Evolutionary conservation across 2,888 invertebrate genomes (phyloP).

Genomic region (Aleiodes alternator): DNA sequence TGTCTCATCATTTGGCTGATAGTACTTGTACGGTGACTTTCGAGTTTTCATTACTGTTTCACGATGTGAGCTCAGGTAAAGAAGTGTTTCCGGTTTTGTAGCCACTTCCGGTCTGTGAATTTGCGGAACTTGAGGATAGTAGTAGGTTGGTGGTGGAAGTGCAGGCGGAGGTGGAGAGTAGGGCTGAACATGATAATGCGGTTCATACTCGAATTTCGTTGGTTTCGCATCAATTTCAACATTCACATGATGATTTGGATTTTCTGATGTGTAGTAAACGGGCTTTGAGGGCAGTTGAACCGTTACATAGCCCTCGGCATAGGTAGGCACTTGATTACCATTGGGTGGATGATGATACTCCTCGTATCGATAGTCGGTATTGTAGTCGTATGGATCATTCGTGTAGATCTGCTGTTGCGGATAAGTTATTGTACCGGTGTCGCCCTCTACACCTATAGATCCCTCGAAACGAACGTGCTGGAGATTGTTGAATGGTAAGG

Average conservation of each 20-base stretch:
- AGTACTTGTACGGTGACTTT: constrained; percentile 64
- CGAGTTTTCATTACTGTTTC: constrained; percentile 58
- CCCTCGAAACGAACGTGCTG: constrained; percentile 61
- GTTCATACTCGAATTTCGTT: too few species aligned
- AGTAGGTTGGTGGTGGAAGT: constrained; percentile 40
- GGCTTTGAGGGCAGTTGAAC: constrained; percentile 18
- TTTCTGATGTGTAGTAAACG: constrained; percentile 9
- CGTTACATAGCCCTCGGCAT: constrained; percentile 28
- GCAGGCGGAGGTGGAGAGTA: constrained; percentile 36
- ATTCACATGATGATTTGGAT: not conserved
- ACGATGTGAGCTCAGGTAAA: constrained; percentile 57
- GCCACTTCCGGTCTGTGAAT: constrained; percentile 29
- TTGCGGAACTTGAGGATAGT: constrained; percentile 16
- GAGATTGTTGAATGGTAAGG: constrained; percentile 58
- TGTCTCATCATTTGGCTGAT: constrained; percentile 56
- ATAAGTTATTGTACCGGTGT: not conserved
- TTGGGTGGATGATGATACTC: not conserved
- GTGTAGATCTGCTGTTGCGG: not conserved
- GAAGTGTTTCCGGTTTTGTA: constrained; percentile 52
- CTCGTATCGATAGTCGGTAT: constrained; percentile 57
- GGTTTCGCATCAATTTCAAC: constrained; percentile 6
- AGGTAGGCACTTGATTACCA: not conserved
- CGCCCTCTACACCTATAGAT: constrained; percentile 44
- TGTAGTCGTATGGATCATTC: constrained; percentile 50
- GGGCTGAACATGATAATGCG: not conserved